Evolutionary conservation across 2,888 invertebrate genomes (phyloP).

Genomic region (Pseudococcus jackbeardsleyi): DNA sequence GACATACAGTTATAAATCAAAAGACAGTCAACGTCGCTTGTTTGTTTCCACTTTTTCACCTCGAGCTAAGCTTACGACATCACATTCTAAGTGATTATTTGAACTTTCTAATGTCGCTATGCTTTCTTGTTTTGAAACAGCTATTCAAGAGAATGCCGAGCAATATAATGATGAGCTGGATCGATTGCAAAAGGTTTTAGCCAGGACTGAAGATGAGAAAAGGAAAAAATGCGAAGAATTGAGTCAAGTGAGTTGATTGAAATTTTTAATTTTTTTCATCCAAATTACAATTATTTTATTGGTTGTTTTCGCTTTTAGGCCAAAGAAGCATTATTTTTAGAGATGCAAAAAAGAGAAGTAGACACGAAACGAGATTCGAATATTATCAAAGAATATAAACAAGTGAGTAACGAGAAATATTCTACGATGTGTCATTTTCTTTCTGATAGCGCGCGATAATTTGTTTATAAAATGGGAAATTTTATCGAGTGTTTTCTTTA

Average conservation of each 20-base stretch:
- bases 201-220: slow-evolving; percentile 82
- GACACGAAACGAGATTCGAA: slow-evolving; percentile 82
- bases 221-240: slow-evolving; percentile 78
- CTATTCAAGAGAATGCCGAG: slow-evolving; percentile 75
- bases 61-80: background rate
- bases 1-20: background rate
- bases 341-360: slow-evolving; percentile 80
- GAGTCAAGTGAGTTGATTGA: slow-evolving; percentile 70
- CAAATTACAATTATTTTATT: slow-evolving; percentile 17
- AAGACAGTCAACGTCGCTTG: background rate
- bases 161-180: slow-evolving; percentile 75
- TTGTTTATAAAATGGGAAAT: too few species aligned
- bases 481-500: slow-evolving; percentile 68
- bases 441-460: too few species aligned
- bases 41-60: background rate
- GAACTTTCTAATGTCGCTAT: background rate
- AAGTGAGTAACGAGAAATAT: slow-evolving; percentile 71
- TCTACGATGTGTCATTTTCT: too few species aligned
- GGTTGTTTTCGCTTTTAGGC: slow-evolving; percentile 71
- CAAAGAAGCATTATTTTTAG: slow-evolving; percentile 82
- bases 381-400: slow-evolving; percentile 92
- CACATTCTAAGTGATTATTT: background rate
- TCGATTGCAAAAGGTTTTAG: slow-evolving; percentile 73
- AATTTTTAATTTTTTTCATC: background rate
- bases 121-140: slow-evolving; percentile 70